Conservation (phyloP, 2,888 invertebrate genomes). For the Amphimallon solstitiale region DNA sequence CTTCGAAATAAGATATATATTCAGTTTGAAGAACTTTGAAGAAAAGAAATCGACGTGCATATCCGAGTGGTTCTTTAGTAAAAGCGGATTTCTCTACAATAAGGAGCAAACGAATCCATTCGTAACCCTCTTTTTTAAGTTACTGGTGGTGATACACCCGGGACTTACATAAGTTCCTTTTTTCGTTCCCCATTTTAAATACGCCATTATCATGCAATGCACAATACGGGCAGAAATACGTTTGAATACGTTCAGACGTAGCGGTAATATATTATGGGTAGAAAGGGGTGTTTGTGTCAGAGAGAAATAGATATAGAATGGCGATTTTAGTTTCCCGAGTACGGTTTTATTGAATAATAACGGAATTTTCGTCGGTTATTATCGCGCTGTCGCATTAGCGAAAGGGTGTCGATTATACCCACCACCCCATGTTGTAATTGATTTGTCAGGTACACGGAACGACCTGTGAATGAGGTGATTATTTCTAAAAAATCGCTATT, state of each 20-base stretch:
- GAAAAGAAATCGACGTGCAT: not conserved
- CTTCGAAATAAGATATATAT: too few species aligned
- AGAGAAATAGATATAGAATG: not conserved
- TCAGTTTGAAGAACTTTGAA: too few species aligned
- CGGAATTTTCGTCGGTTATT: slow-evolving; percentile 6
- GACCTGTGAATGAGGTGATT: not conserved
- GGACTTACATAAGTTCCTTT: slow-evolving; percentile 15
- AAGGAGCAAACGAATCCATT: not conserved
- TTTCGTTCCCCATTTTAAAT: slow-evolving; percentile 16
- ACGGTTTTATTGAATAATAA: slow-evolving; percentile 23
- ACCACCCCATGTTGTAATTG: not conserved
- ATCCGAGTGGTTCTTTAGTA: not conserved
- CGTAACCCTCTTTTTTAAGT: not conserved
- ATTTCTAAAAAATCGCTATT: not conserved
- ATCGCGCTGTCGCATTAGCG: not conserved
- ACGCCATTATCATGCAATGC: slow-evolving; percentile 25
- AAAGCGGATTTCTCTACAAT: slow-evolving; percentile 8
- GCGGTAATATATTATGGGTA: slow-evolving; percentile 14
- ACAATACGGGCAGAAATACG: slow-evolving; percentile 22
- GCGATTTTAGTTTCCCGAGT: slow-evolving; percentile 19
- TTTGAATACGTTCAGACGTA: slow-evolving; percentile 23
- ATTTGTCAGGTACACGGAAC: slow-evolving; percentile 13
- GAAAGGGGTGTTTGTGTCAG: slow-evolving; percentile 2
- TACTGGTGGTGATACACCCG: not conserved
- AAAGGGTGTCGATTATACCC: slow-evolving; percentile 11